A percentile compares a stretch with the other conserved stretches of the same genome.
These are phyloP conservation scores for Nycticorax nycticorax DNA, from an alignment of 2,113 vertebrate genomes.

Conservation along the genomic window DNA sequence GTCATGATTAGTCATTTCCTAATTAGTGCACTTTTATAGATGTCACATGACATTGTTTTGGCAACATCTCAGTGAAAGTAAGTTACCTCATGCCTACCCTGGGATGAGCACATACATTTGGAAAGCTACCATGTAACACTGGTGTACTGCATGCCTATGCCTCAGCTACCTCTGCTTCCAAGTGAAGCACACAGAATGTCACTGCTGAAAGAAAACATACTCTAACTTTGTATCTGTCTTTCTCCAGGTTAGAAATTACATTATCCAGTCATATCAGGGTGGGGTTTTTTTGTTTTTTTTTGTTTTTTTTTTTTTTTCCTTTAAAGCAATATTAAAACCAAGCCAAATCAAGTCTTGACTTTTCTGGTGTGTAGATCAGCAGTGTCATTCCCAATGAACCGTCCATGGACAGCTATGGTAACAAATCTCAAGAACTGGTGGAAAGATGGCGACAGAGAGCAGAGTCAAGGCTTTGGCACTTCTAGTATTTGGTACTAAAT, in stretches of 20 bases:
- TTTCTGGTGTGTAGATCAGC: background rate
- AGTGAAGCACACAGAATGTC: background rate
- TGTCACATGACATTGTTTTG: background rate
- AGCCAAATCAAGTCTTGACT: background rate
- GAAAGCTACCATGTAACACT: background rate
- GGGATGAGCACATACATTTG: background rate
- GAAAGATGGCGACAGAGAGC: background rate
- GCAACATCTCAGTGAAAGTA: background rate
- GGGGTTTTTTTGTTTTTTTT: too few relatives aligned
- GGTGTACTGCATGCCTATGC: rapidly evolving
- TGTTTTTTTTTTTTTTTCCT: background rate
- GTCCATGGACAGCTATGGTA: background rate
- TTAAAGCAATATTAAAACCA: background rate
- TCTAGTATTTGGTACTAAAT: background rate
- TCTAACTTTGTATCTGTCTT: background rate
- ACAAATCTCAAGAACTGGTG: background rate
- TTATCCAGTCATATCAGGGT: background rate
- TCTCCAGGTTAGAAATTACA: background rate
- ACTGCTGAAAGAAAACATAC: background rate
- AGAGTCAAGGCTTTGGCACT: background rate
- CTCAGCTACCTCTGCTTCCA: background rate
- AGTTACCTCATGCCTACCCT: background rate
- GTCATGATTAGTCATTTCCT: background rate
- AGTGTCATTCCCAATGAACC: background rate
- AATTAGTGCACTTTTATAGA: background rate